Base-by-base conservation (phyloP, 1,140 invertebrate genomes). In the Musca vetustissima region DNA sequence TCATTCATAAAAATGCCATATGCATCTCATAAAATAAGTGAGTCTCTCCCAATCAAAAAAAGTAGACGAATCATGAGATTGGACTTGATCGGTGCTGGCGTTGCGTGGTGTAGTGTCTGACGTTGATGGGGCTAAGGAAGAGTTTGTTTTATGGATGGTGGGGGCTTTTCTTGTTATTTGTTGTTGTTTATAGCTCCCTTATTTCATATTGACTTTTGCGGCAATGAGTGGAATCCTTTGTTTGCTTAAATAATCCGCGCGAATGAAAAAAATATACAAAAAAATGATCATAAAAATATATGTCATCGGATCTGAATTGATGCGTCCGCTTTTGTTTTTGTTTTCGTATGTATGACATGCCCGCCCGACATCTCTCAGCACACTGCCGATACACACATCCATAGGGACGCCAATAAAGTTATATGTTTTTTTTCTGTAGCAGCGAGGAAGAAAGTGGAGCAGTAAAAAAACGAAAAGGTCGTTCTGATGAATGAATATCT, bases 171-270 rank as follows among this genome's bases (percentile, higher is more conserved):
- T n/a, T n/a, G 36, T 2, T 43, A 8, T 43, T 43, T 43, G 6
- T 13, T 43, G 6, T 43, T 43, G 36, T 43, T 43, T 43, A 43
- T 43, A 43, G 36, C 36, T 43, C 36, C 36, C 36, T 43, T 7
- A n/a, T 43, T 43, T 43, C 11, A 11, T 13, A 43, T 43, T 57
- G 24, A 9, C 21, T 19, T 19, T 19, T 28, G 53, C 53, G 53
- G 53, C 53, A 57, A 57, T 57, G 53, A 57, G 53, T 57, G 25
- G 25, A 57, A 57, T 57, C 53, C 53, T 57, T 57, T 57, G 53
- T 57, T 57, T 53, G 22, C 25, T 24, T 25, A 28, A 55, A 43
- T 43, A 43, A 43, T 43, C 36, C 13, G 36, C 36, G 13, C 36
- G 13, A 43, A 7, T 43, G 13, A 43, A 43, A 28, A 28, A 28